Evolutionary conservation across 92 coral and sea anemone species (phyloP), one percentile per base, ranked within the genome.

Genomic region (Epizoanthus fatuus): DNA sequence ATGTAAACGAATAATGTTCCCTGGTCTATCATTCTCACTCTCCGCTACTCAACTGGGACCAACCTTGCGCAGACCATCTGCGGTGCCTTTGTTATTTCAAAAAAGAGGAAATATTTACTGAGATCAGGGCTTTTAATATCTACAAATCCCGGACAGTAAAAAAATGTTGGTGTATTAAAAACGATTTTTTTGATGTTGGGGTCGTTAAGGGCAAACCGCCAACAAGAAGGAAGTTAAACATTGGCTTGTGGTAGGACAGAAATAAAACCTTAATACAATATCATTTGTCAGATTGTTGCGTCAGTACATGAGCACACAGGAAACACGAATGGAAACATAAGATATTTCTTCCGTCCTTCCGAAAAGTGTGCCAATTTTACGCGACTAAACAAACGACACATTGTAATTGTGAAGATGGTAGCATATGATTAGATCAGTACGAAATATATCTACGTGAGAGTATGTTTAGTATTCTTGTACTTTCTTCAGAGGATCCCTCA

Each of bases 291-390:
- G 49, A 42, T 70, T 44, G 32, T 10, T 70, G 75, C 75, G 75
- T 70, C 75, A 70, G 55, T 5, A 42, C 14, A n/a, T 54, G 32
- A 69, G 29, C 65, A 77, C 39, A 17, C 70, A 77, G 70, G 56
- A 77, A 77, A 17, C 71, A 6, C 38, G 29, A 49, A 39, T 51
- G 52, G 69, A 16, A 77, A 77, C 53, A 54, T 60, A 60, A 12
- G 42, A 12, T 17, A 47, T 77, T 20, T 62, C 69, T 77, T 77
- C 82, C 82, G 69, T 51, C 42, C 82, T 60, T 59, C 39, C 53
- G 38, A 60, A 60, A 59, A 60, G 15, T 60, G 69, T 60, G 57
- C 69, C 82, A 77, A 77, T 49, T 59, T 60, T 60, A 62, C 3
- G 54, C 10, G 70, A 16, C 39, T 42, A 77, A 60, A 62, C 82